Evolutionary conservation across 2,888 invertebrate species (phyloP).

Genomic region (Rhagium mordax): DNA sequence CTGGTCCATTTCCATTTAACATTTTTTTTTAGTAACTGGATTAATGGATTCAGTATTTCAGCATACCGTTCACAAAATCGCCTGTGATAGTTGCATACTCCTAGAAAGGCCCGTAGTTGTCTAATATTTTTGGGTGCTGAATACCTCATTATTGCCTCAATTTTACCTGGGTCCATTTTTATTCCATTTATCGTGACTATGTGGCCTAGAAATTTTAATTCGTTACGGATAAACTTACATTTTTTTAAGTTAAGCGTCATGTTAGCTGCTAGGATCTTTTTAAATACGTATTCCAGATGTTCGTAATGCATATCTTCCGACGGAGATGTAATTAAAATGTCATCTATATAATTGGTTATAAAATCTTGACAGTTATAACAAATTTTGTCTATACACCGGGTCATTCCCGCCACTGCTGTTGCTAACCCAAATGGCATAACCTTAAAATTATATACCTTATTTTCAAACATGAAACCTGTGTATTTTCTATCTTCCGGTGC

Average conservation of each 20-base stretch:
- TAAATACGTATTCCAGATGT: neutral
- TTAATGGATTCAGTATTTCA: neutral
- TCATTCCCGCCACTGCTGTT: conserved; percentile 25
- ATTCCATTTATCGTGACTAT: neutral
- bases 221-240: neutral
- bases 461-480: conserved; percentile 38
- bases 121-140: neutral
- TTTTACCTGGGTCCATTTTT: neutral
- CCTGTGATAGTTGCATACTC: neutral
- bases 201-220: neutral
- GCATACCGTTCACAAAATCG: neutral
- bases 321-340: neutral
- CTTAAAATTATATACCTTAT: conserved; percentile 30
- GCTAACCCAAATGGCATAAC: conserved; percentile 43
- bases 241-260: neutral
- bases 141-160: neutral
- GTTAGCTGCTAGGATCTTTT: neutral
- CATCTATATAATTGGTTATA: neutral
- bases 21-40: too few relatives aligned
- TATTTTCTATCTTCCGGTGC: conserved; percentile 24
- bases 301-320: conserved; percentile 19
- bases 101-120: neutral
- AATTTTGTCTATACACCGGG: conserved; percentile 11
- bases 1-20: neutral
- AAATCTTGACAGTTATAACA: neutral